phyloP scores from a whole-genome alignment of 2,797 vertebrate species.

The Hippopotamyrus pictus region DNA sequence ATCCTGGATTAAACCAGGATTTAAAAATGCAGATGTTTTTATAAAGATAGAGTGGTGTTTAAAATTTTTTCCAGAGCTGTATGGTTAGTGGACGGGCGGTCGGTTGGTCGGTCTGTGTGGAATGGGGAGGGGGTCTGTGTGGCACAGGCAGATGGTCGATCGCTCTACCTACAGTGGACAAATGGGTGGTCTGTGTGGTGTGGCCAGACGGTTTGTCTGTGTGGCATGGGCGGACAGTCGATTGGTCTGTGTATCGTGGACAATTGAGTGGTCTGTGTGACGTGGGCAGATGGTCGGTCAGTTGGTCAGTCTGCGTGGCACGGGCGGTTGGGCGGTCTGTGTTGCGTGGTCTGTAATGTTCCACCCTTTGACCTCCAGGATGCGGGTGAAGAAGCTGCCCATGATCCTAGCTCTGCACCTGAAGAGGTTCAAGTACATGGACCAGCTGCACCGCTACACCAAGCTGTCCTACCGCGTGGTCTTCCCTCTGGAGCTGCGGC shows the following conservation, averaged over 20 bases:
- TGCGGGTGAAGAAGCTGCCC: conserved; percentile 85
- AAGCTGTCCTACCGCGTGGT: conserved; percentile 88
- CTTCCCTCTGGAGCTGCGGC: conserved; percentile 84
- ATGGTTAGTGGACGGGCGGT: not conserved
- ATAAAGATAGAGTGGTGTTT: not conserved
- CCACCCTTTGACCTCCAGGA: conserved; percentile 50
- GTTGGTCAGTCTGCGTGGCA: not conserved
- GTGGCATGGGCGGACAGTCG: not conserved
- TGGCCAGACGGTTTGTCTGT: not conserved
- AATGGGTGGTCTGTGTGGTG: not conserved
- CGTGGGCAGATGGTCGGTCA: not conserved
- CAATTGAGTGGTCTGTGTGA: not conserved
- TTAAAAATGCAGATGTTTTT: not conserved
- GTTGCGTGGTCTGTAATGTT: no score
- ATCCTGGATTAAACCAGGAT: not conserved
- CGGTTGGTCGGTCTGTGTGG: not conserved
- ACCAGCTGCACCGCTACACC: conserved; percentile 88
- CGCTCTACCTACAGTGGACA: not conserved
- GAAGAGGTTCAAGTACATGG: conserved; percentile 91
- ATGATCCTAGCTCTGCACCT: conserved; percentile 89
- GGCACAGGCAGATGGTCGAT: not conserved
- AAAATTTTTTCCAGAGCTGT: not conserved
- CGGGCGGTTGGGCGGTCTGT: not conserved
- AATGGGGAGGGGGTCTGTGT: not conserved
- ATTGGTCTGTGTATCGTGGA: no score